Conservation (phyloP, 2,797 vertebrate genomes). For the Bradypodion ventrale region DNA sequence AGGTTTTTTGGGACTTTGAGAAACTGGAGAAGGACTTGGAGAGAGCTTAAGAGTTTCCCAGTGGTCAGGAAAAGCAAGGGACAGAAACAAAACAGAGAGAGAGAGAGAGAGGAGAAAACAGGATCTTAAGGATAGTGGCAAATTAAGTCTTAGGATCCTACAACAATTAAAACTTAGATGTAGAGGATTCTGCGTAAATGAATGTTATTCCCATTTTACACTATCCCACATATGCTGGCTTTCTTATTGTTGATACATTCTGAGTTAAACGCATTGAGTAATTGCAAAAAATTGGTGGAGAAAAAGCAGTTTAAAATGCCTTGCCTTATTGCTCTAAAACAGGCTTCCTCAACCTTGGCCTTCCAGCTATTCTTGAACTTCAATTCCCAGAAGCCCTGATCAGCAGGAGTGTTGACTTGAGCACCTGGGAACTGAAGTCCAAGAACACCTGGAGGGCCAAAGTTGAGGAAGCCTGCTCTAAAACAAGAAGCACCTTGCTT, state of each 20-base stretch:
- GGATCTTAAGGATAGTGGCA: constrained; percentile 57
- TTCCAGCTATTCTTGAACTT: too few relatives aligned
- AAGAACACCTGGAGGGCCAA: too few relatives aligned
- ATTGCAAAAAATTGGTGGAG: background rate
- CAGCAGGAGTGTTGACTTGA: too few relatives aligned
- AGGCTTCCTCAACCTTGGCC: too few relatives aligned
- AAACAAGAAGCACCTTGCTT: too few relatives aligned
- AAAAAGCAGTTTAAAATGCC: too few relatives aligned
- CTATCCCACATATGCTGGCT: background rate
- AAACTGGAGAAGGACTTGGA: constrained; percentile 88
- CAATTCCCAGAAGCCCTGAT: too few relatives aligned
- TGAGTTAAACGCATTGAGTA: background rate
- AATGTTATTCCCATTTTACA: background rate
- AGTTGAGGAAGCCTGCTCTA: too few relatives aligned
- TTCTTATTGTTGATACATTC: background rate
- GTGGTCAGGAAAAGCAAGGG: constrained; percentile 64
- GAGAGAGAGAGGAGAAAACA: constrained; percentile 69
- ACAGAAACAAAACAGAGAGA: constrained; percentile 9
- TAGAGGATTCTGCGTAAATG: background rate
- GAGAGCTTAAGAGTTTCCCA: constrained; percentile 81
- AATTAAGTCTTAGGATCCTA: constrained; percentile 36
- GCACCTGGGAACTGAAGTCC: too few relatives aligned
- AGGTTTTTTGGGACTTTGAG: constrained; percentile 96
- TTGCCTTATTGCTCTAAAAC: too few relatives aligned
- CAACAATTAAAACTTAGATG: constrained; percentile 34